Evolutionary conservation across 2,888 invertebrate genomes (phyloP).

Genomic region (Merodon equestris): DNA sequence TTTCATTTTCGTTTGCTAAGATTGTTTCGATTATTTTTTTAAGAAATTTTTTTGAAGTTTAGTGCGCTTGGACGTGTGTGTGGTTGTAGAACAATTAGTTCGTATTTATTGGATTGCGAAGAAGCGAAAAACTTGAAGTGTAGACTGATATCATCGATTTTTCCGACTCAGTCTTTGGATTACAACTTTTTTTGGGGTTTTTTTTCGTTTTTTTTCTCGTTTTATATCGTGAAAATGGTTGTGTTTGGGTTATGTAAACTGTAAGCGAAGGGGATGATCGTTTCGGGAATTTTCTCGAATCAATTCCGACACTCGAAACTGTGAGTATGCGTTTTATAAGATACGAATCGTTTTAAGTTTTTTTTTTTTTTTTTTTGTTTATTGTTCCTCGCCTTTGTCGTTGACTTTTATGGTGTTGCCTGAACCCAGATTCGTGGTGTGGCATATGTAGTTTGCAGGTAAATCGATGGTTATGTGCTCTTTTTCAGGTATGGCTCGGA

Average conservation of each 20-base stretch:
- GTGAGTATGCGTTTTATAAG: constrained; percentile 27
- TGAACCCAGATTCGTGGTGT: neutral
- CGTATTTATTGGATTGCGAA: neutral
- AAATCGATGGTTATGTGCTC: neutral
- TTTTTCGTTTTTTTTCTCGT: constrained; percentile 6
- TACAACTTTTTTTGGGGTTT: constrained; percentile 3
- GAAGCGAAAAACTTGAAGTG: neutral
- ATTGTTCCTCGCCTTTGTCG: neutral
- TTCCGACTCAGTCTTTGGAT: constrained; percentile 11
- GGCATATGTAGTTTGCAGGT: neutral
- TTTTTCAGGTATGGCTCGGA: too few species aligned
- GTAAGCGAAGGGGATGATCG: constrained; percentile 34
- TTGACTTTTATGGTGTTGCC: neutral
- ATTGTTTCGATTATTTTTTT: too few species aligned
- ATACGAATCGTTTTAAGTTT: too few species aligned
- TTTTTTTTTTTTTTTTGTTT: too few species aligned
- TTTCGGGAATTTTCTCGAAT: constrained; percentile 18
- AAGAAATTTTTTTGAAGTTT: constrained; percentile 26
- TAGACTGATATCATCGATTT: constrained; percentile 28
- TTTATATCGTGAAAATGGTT: constrained; percentile 8
- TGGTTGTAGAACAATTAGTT: too few species aligned
- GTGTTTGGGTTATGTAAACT: constrained; percentile 35
- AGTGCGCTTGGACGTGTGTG: constrained; percentile 12
- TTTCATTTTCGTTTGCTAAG: neutral
- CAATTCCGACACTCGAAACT: neutral